Percentiles rank a stretch among this genome's conserved stretches.
phyloP scores from a whole-genome alignment of 2,888 invertebrate genomes.

The Clunio marinus region DNA sequence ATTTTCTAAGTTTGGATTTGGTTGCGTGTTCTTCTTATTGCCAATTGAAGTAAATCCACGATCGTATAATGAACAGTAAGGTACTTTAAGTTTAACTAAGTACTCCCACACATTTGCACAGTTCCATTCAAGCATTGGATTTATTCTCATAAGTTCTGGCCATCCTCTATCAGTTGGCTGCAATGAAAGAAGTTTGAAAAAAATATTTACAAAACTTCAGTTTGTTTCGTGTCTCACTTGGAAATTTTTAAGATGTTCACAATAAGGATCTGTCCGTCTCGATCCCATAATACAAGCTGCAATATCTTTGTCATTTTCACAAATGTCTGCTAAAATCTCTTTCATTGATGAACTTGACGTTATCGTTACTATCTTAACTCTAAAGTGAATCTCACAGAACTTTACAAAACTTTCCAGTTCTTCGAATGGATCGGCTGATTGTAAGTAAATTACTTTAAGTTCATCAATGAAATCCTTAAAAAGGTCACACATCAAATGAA shows the following conservation, averaged over 20 bases:
- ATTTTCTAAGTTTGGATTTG: constrained; percentile 65
- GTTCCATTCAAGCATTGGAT: constrained; percentile 87
- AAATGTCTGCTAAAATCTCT: constrained; percentile 61
- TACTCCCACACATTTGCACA: constrained; percentile 91
- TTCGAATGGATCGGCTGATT: constrained; percentile 72
- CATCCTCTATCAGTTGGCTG: constrained; percentile 83
- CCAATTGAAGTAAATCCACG: constrained; percentile 87
- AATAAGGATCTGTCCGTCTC: constrained; percentile 79
- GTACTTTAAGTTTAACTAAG: constrained; percentile 68
- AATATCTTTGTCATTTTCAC: constrained; percentile 57
- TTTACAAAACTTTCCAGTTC: constrained; percentile 83
- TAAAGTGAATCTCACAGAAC: constrained; percentile 65
- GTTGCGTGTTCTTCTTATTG: constrained; percentile 70
- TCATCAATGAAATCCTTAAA: constrained; percentile 49
- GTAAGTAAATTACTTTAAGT: constrained; percentile 74
- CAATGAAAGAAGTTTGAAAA: constrained; percentile 43
- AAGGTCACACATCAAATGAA: constrained; percentile 59
- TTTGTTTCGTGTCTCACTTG: constrained; percentile 57
- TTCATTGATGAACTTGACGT: constrained; percentile 68
- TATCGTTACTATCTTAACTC: constrained; percentile 64
- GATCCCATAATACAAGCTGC: constrained; percentile 91
- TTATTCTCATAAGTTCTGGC: constrained; percentile 85
- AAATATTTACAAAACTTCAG: constrained; percentile 17
- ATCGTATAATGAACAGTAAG: constrained; percentile 90
- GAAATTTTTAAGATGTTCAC: constrained; percentile 62